These are phyloP conservation scores for Cephalotes varians DNA, from an alignment of 2,888 invertebrate genomes.

Conservation along the genomic window DNA sequence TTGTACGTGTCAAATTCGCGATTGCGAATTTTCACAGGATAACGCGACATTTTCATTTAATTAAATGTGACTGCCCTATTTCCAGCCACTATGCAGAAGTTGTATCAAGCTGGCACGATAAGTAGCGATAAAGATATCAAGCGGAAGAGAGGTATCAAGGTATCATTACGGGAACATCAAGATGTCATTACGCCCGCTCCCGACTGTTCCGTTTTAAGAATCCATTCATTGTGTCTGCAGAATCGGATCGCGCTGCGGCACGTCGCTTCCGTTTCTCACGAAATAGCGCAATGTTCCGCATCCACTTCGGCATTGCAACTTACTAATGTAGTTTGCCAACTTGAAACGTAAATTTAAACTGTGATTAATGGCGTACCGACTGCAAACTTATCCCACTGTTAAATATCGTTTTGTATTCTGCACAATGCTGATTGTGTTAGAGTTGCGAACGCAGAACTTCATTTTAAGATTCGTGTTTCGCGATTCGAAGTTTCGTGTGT, in stretches of 20 bases:
- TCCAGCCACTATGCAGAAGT: slow-evolving; percentile 14
- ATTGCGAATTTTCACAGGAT: neutral
- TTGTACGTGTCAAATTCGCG: neutral
- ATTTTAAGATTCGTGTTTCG: neutral
- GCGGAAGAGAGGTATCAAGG: slow-evolving; percentile 47
- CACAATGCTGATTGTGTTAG: neutral
- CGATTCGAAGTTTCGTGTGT: neutral
- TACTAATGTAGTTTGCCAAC: slow-evolving; percentile 14
- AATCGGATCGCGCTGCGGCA: slow-evolving; percentile 3
- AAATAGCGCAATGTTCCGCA: slow-evolving; percentile 21
- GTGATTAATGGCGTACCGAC: slow-evolving; percentile 2
- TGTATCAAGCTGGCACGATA: neutral
- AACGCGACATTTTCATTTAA: neutral
- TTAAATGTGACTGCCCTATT: neutral
- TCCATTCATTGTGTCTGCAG: slow-evolving; percentile 39
- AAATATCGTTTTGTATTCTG: neutral
- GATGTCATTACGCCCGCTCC: slow-evolving; percentile 39
- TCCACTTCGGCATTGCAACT: slow-evolving; percentile 3
- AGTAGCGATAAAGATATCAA: slow-evolving; percentile 36
- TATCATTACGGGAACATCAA: slow-evolving; percentile 50
- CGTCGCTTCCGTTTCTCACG: slow-evolving; percentile 31
- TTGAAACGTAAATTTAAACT: slow-evolving; percentile 1
- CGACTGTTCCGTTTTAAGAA: slow-evolving; percentile 34
- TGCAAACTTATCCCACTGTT: slow-evolving; percentile 3
- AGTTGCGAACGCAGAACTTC: neutral